Conservation (phyloP, 2,113 vertebrate genomes). For the Machaerirhynchus nigripectus region DNA sequence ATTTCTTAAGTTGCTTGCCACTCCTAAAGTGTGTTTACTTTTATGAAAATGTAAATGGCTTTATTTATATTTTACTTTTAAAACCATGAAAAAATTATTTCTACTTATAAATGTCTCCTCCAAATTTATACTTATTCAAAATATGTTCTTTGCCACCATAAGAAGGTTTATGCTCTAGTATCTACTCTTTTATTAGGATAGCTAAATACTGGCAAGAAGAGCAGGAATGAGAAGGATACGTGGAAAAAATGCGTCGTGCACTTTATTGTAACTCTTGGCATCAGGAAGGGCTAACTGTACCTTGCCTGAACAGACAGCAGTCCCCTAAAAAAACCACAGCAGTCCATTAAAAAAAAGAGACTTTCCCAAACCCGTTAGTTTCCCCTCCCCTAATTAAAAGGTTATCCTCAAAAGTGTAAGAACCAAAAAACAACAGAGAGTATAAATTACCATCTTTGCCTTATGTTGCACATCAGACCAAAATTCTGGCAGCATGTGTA, state of each 20-base stretch:
- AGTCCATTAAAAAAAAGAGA: not conserved
- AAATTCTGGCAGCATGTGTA: not conserved
- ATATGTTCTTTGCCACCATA: not conserved
- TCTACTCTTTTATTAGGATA: not conserved
- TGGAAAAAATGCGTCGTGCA: not conserved
- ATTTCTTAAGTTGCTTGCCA: not conserved
- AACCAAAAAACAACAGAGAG: not conserved
- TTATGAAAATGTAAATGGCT: not conserved
- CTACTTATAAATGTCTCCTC: not conserved
- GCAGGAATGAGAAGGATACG: not conserved
- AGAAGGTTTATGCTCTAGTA: not conserved
- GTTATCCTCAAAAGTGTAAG: not conserved
- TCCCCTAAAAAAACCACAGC: not conserved
- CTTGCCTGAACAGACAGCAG: not conserved
- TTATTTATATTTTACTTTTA: not conserved
- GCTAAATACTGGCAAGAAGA: not conserved
- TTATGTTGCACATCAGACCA: not conserved
- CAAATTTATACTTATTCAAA: not conserved
- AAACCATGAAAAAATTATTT: not conserved
- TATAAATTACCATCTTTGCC: not conserved
- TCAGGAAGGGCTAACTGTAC: not conserved
- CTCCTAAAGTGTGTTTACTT: not conserved
- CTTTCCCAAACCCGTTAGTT: not conserved
- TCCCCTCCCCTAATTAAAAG: not conserved
- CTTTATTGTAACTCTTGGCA: not conserved